These are phyloP conservation scores for Cydia amplana DNA, from an alignment of 1,140 invertebrate genomes.

Conservation along the genomic window DNA sequence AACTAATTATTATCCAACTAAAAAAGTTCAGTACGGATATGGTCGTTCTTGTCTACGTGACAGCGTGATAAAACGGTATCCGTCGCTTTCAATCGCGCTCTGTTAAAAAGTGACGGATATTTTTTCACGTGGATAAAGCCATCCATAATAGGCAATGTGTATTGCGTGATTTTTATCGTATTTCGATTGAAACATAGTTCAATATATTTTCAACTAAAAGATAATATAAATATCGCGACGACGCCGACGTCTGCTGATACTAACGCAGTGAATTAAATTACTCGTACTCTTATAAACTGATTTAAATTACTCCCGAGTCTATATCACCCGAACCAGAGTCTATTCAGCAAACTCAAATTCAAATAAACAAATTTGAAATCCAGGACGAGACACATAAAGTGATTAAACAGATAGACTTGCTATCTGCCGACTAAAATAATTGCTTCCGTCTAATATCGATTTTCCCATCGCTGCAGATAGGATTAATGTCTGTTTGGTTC, in stretches of 20 bases:
- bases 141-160: too few relatives aligned
- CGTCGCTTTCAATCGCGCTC: too few relatives aligned
- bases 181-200: not conserved
- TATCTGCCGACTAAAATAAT: constrained; percentile 16
- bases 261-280: constrained; percentile 2
- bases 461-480: constrained; percentile 14
- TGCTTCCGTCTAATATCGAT: constrained; percentile 22
- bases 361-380: not conserved
- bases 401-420: not conserved
- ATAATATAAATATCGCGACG: not conserved
- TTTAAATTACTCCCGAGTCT: constrained; percentile 1
- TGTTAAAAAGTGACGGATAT: too few relatives aligned
- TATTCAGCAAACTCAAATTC: not conserved
- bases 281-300: not conserved
- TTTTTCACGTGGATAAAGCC: too few relatives aligned
- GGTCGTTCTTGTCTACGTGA: too few relatives aligned
- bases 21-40: too few relatives aligned
- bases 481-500: constrained; percentile 22
- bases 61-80: too few relatives aligned
- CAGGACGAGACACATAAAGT: not conserved
- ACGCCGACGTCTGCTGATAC: not conserved
- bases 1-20: too few relatives aligned
- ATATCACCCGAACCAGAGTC: not conserved
- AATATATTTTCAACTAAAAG: not conserved
- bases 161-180: too few relatives aligned